Evolutionary conservation across 1,140 invertebrate species (phyloP).

Genomic region (Drosophila arizonae): DNA sequence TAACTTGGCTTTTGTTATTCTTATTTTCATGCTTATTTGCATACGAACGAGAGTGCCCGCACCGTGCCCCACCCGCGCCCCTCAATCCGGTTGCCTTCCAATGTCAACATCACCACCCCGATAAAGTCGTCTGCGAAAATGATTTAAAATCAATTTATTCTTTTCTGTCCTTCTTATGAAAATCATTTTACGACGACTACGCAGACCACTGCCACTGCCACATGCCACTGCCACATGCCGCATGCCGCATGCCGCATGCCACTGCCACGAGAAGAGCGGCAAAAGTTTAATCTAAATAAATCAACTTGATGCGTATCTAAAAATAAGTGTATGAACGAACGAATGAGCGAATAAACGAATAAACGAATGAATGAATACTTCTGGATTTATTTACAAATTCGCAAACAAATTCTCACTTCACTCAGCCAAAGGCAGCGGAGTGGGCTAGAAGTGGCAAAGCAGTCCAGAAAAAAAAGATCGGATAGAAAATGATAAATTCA

Average conservation of each 20-base stretch:
- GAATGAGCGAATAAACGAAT: conserved; percentile 55
- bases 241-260: background rate
- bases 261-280: conserved; percentile 32
- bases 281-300: conserved; percentile 81
- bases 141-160: conserved; percentile 83
- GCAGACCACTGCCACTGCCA: conserved; percentile 25
- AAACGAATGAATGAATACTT: conserved; percentile 59
- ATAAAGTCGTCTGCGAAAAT: conserved; percentile 64
- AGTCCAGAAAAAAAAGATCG: too few species aligned
- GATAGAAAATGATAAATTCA: background rate
- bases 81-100: background rate
- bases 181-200: conserved; percentile 68
- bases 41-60: conserved; percentile 53
- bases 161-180: conserved; percentile 82
- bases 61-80: conserved; percentile 2
- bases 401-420: conserved; percentile 80
- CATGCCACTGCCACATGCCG: background rate
- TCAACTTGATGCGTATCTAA: conserved; percentile 80
- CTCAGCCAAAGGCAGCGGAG: conserved; percentile 27
- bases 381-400: conserved; percentile 81
- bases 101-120: conserved; percentile 34
- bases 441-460: background rate
- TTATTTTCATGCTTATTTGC: conserved; percentile 81
- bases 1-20: conserved; percentile 80
- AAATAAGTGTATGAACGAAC: conserved; percentile 55